Base-by-base conservation (phyloP, 1,140 invertebrate genomes). In the Dendrolimus punctatus region DNA sequence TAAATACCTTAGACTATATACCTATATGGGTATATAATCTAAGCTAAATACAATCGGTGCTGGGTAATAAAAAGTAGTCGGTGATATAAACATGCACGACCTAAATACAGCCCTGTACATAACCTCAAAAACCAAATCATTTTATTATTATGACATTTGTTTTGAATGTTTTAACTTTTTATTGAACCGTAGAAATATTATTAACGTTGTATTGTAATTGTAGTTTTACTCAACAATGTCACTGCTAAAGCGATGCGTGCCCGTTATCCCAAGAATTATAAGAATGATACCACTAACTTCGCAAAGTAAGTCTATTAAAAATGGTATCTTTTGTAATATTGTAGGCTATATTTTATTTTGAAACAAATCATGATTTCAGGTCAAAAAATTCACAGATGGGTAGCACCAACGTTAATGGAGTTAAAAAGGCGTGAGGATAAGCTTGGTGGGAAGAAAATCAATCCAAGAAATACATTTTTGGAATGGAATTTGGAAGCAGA, bases 401-500 rank as follows among this genome's bases (percentile, higher is more conserved):
- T 86, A 5, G 69, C 80, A n/a, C 80, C 83, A 8, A 86, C 80
- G 4, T 61, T 86, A 53, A 71, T 64, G 58, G 71, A 72, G 51
- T 59, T 86, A 7, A 85, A 83, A 51, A 52, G 51, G 10, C 68
- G 78, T 23, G 83, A 86, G 63, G 41, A 75, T 1, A 76, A 73
- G 55, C 53, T 69, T 23, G 83, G 80, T 5, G 82, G 82, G 6
- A 86, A 86, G 42, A 65, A 68, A 65, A 66, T 44, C 8, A 64
- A 72, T 23, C 80, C 80, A 8, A 88, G 94, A 42, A 92, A 89
- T 39, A 87, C 87, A 40, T 95, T 89, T 69, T 51, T 93, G 7
- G 94, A 96, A 62, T 96, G 95, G 96, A 98, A 98, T 78, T 93
- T 96, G 75, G 90, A 93, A 60, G 91, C 95, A 0, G 97, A 99